Conservation (phyloP, 2,113 vertebrate genomes). For the Oryzias melastigma region DNA sequence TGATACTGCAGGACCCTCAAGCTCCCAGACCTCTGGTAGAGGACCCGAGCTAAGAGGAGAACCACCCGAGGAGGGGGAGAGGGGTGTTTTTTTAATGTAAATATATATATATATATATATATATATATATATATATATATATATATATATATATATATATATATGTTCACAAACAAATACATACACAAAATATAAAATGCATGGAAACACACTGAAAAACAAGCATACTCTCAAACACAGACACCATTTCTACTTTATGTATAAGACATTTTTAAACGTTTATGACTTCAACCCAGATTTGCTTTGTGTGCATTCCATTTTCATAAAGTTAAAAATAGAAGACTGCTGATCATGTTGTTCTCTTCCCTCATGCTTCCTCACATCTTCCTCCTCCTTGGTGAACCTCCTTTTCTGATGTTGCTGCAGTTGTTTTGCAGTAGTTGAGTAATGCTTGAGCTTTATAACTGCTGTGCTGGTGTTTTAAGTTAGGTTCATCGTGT, state of each 20-base stretch:
- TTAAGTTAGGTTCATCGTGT: conserved; percentile 5
- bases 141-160: too few species aligned
- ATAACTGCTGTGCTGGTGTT: conserved; percentile 5
- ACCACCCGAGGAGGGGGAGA: too few species aligned
- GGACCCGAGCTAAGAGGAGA: too few species aligned
- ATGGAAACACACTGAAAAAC: not conserved
- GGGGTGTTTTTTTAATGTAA: too few species aligned
- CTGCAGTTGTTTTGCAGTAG: conserved; percentile 38
- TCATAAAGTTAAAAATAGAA: conserved; percentile 52
- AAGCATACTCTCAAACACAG: conserved; percentile 19
- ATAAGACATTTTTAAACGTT: too few species aligned
- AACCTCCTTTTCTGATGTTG: conserved; percentile 30
- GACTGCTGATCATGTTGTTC: conserved; percentile 22
- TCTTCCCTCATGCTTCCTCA: not conserved
- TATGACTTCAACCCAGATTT: conserved; percentile 25
- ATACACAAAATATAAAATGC: not conserved
- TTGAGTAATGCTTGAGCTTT: conserved; percentile 11
- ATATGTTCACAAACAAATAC: too few species aligned
- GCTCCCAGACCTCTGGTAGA: too few species aligned
- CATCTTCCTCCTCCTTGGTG: not conserved
- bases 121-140: too few species aligned
- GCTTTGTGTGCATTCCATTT: conserved; percentile 44
- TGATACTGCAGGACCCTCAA: too few species aligned
- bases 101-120: too few species aligned
- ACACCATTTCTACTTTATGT: not conserved